phyloP scores from a whole-genome alignment of 1,140 invertebrate genomes.

The Augochlora pura region DNA sequence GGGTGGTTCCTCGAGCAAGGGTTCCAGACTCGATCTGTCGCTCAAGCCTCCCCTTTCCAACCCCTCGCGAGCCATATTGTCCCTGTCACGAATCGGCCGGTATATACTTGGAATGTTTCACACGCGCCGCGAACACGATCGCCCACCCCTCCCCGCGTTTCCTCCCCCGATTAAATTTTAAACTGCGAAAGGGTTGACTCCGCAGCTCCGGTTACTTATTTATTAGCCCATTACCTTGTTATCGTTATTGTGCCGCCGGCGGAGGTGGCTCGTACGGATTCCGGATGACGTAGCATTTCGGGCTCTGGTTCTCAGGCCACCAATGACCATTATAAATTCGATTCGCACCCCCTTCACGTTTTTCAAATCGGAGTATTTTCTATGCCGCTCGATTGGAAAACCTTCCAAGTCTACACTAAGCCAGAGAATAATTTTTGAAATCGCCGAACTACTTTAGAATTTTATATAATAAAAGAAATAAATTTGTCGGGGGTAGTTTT shows the following conservation, averaged over 20 bases:
- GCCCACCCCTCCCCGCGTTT: conserved; percentile 16
- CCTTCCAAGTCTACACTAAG: too few relatives aligned
- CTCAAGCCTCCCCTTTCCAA: not conserved
- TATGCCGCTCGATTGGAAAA: too few relatives aligned
- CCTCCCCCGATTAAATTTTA: conserved; percentile 68
- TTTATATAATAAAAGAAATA: too few relatives aligned
- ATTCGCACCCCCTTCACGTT: not conserved
- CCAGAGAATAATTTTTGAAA: too few relatives aligned
- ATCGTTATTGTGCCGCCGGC: conserved; percentile 43
- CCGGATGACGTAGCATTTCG: not conserved
- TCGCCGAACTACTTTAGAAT: too few relatives aligned
- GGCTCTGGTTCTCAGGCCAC: too few relatives aligned
- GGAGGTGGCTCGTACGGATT: not conserved
- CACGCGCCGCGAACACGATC: conserved; percentile 55
- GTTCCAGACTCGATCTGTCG: conserved; percentile 38
- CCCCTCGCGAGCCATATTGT: conserved; percentile 59
- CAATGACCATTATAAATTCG: too few relatives aligned
- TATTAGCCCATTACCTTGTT: conserved; percentile 76
- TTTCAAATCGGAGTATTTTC: too few relatives aligned
- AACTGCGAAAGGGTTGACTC: conserved; percentile 70
- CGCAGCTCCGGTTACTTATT: conserved; percentile 76
- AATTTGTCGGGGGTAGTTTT: too few relatives aligned
- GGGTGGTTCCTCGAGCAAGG: conserved; percentile 4
- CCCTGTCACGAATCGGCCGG: conserved; percentile 41
- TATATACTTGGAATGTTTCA: conserved; percentile 65